Percentiles rank a stretch among this genome's conserved stretches.
These are phyloP conservation scores for Ciconia stormi DNA, from an alignment of 2,113 vertebrate species.

Conservation along the genomic window DNA sequence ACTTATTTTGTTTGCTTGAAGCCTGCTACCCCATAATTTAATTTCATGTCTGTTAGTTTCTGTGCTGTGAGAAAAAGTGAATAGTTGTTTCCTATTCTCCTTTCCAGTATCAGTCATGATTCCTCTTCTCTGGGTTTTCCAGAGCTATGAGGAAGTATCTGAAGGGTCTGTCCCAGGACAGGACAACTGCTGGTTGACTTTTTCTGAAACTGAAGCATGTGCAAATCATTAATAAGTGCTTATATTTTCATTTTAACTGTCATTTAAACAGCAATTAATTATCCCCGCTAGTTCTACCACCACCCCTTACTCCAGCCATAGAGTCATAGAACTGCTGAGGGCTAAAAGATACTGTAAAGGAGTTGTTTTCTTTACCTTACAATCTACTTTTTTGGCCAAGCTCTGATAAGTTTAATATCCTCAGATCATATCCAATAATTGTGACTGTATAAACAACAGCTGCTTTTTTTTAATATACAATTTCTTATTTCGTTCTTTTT, in stretches of 20 bases:
- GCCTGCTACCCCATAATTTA: background rate
- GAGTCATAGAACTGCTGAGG: background rate
- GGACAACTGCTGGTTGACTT: background rate
- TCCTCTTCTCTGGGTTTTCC: background rate
- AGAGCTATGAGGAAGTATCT: background rate
- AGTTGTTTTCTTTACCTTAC: background rate
- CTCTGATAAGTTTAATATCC: background rate
- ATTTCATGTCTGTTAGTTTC: background rate
- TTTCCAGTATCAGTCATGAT: background rate
- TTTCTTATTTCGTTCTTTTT: background rate
- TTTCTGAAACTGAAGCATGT: background rate
- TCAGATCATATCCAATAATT: background rate
- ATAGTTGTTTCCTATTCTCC: background rate
- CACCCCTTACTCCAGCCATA: background rate
- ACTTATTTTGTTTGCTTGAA: slow-evolving; percentile 13
- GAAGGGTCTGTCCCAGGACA: background rate
- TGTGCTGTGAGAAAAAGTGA: background rate
- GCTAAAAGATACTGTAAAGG: background rate
- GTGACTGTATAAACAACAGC: background rate
- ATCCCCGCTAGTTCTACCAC: background rate
- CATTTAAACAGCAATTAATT: background rate
- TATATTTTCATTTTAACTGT: background rate
- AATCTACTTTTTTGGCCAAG: background rate
- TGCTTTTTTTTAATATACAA: background rate
- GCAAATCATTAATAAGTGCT: background rate